Evolutionary conservation across 1,140 invertebrate species (phyloP), one percentile per base, ranked within the genome.

Genomic region (Episyrphus balteatus): DNA sequence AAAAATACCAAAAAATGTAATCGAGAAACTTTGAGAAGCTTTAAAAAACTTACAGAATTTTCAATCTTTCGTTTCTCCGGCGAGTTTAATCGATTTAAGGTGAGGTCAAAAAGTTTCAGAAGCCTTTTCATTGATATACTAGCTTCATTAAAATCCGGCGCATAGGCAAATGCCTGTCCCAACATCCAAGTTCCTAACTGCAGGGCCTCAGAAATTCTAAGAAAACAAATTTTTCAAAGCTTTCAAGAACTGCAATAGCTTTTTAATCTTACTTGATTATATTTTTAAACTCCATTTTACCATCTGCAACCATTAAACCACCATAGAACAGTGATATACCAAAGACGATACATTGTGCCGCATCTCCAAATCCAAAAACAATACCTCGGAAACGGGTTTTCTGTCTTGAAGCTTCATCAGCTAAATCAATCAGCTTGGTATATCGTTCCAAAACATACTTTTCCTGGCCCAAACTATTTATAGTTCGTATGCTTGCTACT

Each of bases 161-260:
- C 85, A 55, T 88, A 89, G 0, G 87, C 84, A 13, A 89, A 70
- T 0, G 86, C 82, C 59, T 91, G 84, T 0, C 86, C 88, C 53
- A 92, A 69, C 72, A 88, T 85, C 75, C 86, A 87, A 0, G 86
- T 83, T 2, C 89, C 89, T 63, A 91, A 86, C 34, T 92, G 82
- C 39, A 93, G 70, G 0, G 86, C 79, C 58, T 89, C 84, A 11
- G 85, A 83, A 38, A 92, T 86, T 57, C 85, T 88, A 55, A 26
- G 10, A 18, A 15, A 21, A 34, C 43, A 45, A 26, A 26, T 26
- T 3, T 26, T 26, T 26, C 8, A 8, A 26, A 26, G 3, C 3
- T 26, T 26, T 26, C 21, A 5, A 26, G 8, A 26, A 26, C n/a
- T n/a, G 8, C 12, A 5, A 5, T 36, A 1, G 1, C 1, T 1